phyloP scores from a whole-genome alignment of 2,888 invertebrate genomes.

The Stomorhina lunata region DNA sequence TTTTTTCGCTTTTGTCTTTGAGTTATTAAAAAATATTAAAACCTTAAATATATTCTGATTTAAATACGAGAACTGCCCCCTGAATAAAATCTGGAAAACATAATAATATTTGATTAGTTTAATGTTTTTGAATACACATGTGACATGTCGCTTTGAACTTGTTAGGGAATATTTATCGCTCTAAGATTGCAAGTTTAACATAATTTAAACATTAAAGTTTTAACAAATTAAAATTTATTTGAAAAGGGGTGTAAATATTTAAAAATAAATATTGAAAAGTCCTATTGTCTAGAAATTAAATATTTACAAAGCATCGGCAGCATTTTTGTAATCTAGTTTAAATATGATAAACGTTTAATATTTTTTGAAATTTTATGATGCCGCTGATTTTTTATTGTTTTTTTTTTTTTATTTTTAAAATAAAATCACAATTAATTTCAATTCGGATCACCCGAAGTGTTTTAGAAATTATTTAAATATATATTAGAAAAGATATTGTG shows the following conservation, averaged over 20 bases:
- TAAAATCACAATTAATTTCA: background rate
- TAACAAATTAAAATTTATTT: background rate
- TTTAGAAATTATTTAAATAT: no score
- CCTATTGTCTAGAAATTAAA: background rate
- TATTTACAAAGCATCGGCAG: background rate
- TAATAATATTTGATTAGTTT: conserved; percentile 14
- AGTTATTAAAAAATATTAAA: background rate
- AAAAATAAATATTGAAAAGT: background rate
- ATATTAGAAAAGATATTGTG: no score
- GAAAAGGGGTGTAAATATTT: conserved; percentile 17
- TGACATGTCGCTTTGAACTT: background rate
- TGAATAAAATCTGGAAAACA: background rate
- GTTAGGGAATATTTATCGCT: background rate
- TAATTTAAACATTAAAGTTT: background rate
- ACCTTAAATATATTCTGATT: background rate
- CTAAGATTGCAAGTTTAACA: background rate
- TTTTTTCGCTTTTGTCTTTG: background rate
- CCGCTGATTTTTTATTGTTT: conserved; percentile 24
- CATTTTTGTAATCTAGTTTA: background rate
- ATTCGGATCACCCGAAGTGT: conserved; percentile 1
- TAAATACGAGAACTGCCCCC: background rate
- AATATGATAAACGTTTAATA: background rate
- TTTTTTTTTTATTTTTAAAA: background rate
- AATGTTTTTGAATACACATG: background rate
- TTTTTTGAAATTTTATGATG: background rate